Percentiles rank a stretch among this genome's conserved stretches.
Conservation (phyloP, 2,888 invertebrate genomes). For the Drosophila neutralis region DNA sequence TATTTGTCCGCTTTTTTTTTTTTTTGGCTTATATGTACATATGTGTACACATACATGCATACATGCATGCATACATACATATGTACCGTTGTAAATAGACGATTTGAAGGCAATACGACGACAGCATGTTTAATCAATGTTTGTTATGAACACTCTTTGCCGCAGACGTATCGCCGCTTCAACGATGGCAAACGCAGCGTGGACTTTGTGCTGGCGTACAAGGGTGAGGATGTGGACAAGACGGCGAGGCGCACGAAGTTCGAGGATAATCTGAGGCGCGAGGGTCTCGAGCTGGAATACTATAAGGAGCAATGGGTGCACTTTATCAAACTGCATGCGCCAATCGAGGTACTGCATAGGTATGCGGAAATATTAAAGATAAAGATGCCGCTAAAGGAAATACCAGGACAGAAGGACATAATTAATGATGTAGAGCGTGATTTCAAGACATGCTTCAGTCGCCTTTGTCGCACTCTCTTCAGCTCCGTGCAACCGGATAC, state of each 20-base stretch:
- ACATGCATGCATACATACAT: background rate
- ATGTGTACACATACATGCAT: slow-evolving; percentile 24
- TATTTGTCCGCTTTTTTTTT: slow-evolving; percentile 8
- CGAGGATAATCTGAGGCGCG: slow-evolving; percentile 87
- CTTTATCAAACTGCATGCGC: slow-evolving; percentile 91
- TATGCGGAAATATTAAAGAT: slow-evolving; percentile 92
- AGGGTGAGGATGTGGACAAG: slow-evolving; percentile 81
- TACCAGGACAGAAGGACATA: slow-evolving; percentile 84
- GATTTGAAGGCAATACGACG: background rate
- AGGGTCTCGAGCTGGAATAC: slow-evolving; percentile 87
- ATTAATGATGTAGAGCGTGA: slow-evolving; percentile 69
- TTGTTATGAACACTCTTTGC: slow-evolving; percentile 8
- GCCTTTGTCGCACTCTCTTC: slow-evolving; percentile 85
- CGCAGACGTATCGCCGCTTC: slow-evolving; percentile 86
- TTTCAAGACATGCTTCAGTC: slow-evolving; percentile 85
- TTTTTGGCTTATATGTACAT: slow-evolving; percentile 23
- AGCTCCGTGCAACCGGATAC: slow-evolving; percentile 87
- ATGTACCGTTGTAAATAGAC: background rate
- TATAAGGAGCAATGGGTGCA: slow-evolving; percentile 88
- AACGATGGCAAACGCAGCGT: slow-evolving; percentile 86
- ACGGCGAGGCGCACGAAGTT: slow-evolving; percentile 85
- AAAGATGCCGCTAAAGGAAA: slow-evolving; percentile 89
- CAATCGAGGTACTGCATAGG: slow-evolving; percentile 88
- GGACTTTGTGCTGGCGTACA: slow-evolving; percentile 88
- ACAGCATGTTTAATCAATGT: background rate